Evolutionary conservation across 2,797 vertebrate species (phyloP).

Genomic region (Sitta carolinensis): DNA sequence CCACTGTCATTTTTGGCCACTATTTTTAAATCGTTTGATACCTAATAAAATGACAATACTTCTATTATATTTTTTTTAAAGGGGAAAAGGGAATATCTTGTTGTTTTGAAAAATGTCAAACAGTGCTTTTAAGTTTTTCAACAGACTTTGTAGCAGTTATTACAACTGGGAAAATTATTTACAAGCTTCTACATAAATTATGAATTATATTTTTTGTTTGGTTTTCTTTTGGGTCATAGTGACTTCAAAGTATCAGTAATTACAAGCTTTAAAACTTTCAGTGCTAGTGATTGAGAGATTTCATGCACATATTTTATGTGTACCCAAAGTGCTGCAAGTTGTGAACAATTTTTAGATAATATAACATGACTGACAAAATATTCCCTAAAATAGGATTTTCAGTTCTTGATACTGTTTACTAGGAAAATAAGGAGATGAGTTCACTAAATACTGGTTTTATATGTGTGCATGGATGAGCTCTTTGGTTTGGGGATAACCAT

Average conservation of each 20-base stretch:
- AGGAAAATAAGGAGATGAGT: background rate
- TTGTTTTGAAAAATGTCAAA: background rate
- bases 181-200: background rate
- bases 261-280: background rate
- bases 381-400: background rate
- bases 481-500: background rate
- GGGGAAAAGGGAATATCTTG: background rate
- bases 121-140: background rate
- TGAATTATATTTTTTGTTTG: background rate
- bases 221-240: background rate
- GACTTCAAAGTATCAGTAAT: background rate
- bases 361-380: background rate
- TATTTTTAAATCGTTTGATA: background rate
- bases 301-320: background rate
- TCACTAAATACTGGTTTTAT: background rate
- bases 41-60: background rate
- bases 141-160: background rate
- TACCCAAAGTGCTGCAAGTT: background rate
- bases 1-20: background rate
- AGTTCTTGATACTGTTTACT: background rate
- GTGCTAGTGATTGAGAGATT: background rate
- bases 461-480: background rate
- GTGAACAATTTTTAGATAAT: background rate
- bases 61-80: background rate
- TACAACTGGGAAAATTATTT: background rate